A percentile compares a stretch with the other conserved stretches of the same genome.
Evolutionary conservation across 2,797 vertebrate genomes (phyloP).

Genomic region (Falco concolor): DNA sequence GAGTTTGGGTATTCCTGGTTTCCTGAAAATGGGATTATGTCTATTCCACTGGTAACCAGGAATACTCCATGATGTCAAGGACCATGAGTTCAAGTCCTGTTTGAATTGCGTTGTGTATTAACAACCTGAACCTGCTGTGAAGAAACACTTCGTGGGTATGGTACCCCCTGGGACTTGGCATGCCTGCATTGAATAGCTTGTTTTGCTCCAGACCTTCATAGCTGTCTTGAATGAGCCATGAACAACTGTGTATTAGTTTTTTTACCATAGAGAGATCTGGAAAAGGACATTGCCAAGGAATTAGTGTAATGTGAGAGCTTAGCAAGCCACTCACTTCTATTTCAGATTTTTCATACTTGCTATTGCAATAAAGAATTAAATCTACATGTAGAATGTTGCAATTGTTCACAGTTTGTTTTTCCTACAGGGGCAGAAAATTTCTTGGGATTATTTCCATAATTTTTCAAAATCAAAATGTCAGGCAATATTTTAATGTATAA

Average conservation of each 20-base stretch:
- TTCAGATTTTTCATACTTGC: background rate
- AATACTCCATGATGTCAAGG: background rate
- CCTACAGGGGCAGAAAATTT: background rate
- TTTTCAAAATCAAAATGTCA: background rate
- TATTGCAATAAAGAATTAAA: background rate
- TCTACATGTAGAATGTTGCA: background rate
- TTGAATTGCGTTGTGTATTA: background rate
- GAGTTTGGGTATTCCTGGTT: background rate
- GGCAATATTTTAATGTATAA: background rate
- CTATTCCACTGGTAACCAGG: background rate
- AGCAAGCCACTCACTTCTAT: background rate
- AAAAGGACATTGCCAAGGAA: background rate
- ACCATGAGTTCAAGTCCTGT: background rate
- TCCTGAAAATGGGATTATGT: background rate
- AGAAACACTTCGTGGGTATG: background rate
- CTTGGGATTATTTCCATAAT: background rate
- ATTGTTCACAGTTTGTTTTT: background rate
- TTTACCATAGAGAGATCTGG: background rate
- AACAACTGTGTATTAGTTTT: background rate
- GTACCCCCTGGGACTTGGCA: background rate
- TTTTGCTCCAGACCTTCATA: background rate
- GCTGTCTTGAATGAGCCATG: background rate
- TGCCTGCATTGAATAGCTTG: background rate
- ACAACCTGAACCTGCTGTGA: background rate
- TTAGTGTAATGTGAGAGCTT: background rate